Conservation (phyloP, 2,113 vertebrate genomes). For the Ovis canadensis region DNA sequence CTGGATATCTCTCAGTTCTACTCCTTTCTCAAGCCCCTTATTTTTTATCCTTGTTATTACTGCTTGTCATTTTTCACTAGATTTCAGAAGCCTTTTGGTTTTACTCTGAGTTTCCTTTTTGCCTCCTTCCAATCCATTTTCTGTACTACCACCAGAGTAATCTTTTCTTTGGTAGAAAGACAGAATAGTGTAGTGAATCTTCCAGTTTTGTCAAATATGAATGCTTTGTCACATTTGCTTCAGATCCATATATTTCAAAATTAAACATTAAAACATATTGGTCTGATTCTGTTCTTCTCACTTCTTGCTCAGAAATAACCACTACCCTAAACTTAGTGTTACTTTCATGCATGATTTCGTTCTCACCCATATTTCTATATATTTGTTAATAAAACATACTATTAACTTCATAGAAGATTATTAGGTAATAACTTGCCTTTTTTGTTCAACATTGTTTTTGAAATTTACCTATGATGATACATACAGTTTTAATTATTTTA, state of each 20-base stretch:
- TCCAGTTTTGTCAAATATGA: not conserved
- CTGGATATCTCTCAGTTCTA: not conserved
- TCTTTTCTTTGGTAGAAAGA: not conserved
- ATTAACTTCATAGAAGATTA: not conserved
- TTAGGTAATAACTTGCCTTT: not conserved
- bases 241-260: not conserved
- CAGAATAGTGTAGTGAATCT: not conserved
- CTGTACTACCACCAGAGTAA: not conserved
- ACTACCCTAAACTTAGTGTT: not conserved
- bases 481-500: not conserved
- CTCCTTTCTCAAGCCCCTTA: not conserved
- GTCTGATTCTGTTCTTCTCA: not conserved
- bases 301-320: not conserved
- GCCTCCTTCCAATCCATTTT: not conserved
- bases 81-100: not conserved
- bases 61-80: not conserved
- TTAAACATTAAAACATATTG: not conserved
- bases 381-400: not conserved
- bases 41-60: not conserved
- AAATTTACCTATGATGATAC: not conserved
- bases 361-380: not conserved
- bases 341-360: not conserved
- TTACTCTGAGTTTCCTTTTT: not conserved
- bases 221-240: not conserved
- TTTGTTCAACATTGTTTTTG: not conserved